Conservation (phyloP, 2,888 invertebrate species). For the Pheosia tremula region DNA sequence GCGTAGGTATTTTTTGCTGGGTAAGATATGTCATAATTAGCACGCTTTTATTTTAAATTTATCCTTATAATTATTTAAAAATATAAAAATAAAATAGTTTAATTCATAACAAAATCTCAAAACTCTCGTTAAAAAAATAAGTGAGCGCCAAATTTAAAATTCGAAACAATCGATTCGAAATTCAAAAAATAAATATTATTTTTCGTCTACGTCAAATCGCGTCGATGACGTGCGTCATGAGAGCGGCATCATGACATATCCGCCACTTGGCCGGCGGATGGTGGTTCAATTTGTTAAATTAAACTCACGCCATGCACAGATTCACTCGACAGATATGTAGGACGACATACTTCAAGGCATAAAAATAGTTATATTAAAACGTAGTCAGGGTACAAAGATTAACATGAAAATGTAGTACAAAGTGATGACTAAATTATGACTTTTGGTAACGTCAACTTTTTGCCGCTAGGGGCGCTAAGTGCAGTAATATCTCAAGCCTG, state of each 20-base stretch:
- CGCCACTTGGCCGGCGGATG: constrained; percentile 69
- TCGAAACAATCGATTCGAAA: background rate
- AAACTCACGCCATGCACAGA: constrained; percentile 65
- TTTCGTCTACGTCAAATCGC: constrained; percentile 19
- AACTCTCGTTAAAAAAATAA: too few species aligned
- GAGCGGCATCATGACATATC: constrained; percentile 62
- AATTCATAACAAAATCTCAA: too few species aligned
- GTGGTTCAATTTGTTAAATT: constrained; percentile 74
- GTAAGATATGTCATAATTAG: too few species aligned
- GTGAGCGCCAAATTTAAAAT: too few species aligned
- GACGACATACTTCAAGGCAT: constrained; percentile 9
- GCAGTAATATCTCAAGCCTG: background rate
- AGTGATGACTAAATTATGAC: too few species aligned
- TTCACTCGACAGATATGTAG: constrained; percentile 48
- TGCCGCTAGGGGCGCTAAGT: background rate
- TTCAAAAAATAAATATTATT: constrained; percentile 16
- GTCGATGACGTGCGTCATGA: constrained; percentile 46
- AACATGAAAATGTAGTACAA: too few species aligned
- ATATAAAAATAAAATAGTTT: too few species aligned
- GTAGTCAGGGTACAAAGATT: too few species aligned
- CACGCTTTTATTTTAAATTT: too few species aligned
- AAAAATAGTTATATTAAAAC: too few species aligned
- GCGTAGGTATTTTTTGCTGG: too few species aligned
- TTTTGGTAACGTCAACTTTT: background rate
- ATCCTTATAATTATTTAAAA: too few species aligned